These are phyloP conservation scores for Chrysolina haemoptera DNA, from an alignment of 2,888 invertebrate species.

Conservation along the genomic window DNA sequence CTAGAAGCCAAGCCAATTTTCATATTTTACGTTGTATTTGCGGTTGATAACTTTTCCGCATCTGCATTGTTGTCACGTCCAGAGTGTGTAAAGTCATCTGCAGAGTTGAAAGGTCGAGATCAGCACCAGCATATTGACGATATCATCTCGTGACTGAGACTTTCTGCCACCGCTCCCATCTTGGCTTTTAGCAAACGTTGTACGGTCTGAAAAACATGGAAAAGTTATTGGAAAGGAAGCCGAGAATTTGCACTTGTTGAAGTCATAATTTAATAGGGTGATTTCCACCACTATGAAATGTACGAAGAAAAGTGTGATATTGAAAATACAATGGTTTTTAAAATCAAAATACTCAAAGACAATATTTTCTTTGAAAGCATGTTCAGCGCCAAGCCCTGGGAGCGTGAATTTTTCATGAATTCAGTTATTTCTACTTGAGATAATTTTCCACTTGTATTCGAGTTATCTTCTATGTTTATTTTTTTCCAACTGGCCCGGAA, in stretches of 20 bases:
- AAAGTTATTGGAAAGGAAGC: background rate
- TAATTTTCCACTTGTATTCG: too few species aligned
- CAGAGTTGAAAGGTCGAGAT: slow-evolving; percentile 49
- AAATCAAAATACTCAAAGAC: too few species aligned
- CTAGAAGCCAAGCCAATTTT: slow-evolving; percentile 23
- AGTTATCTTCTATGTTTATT: too few species aligned
- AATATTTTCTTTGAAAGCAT: too few species aligned
- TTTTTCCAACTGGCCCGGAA: too few species aligned
- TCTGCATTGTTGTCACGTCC: slow-evolving; percentile 54
- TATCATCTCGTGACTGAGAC: slow-evolving; percentile 55
- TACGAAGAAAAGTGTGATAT: too few species aligned
- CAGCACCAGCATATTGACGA: slow-evolving; percentile 52
- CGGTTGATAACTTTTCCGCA: slow-evolving; percentile 35
- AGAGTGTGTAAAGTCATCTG: slow-evolving; percentile 55
- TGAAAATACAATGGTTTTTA: too few species aligned
- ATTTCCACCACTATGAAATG: too few species aligned
- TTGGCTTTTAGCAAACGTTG: slow-evolving; percentile 75
- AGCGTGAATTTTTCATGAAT: too few species aligned
- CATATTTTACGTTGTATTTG: slow-evolving; percentile 39
- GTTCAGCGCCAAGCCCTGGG: too few species aligned
- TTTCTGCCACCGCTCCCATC: slow-evolving; percentile 37
- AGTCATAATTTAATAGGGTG: too few species aligned
- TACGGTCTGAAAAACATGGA: slow-evolving; percentile 62
- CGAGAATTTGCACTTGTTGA: background rate
- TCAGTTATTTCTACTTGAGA: too few species aligned